These are phyloP conservation scores for Pelusios castaneus DNA, from an alignment of 2,113 vertebrate species.

Conservation along the genomic window DNA sequence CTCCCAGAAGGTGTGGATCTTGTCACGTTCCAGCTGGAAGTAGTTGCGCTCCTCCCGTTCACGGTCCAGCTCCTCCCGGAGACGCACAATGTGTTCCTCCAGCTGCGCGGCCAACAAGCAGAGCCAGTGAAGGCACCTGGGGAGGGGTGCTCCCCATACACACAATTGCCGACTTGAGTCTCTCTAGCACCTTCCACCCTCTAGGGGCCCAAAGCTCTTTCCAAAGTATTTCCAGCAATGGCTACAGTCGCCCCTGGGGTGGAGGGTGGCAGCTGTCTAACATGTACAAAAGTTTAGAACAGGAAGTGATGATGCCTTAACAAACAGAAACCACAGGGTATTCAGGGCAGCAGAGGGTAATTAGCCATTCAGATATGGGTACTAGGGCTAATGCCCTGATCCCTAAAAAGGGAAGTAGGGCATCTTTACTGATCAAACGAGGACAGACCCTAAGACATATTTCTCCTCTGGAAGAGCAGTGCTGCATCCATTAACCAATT, in stretches of 20 bases:
- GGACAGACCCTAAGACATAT: background rate
- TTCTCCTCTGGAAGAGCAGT: background rate
- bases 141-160: background rate
- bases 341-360: background rate
- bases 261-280: background rate
- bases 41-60: constrained; percentile 93
- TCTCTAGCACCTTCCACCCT: background rate
- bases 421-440: background rate
- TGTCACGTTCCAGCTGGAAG: constrained; percentile 92
- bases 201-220: background rate
- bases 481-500: background rate
- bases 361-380: background rate
- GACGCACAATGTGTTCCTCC: constrained; percentile 80
- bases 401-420: background rate
- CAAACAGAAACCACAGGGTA: background rate
- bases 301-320: background rate
- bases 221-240: rapidly evolving
- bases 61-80: constrained; percentile 89
- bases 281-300: background rate
- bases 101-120: constrained; percentile 72
- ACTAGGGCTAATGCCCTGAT: background rate
- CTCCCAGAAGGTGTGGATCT: constrained; percentile 89
- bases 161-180: background rate
- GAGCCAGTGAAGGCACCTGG: background rate
- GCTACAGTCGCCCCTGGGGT: rapidly evolving